Evolutionary conservation across 2,113 vertebrate genomes (phyloP), one percentile per base, ranked within the genome.

Genomic region (Phaetusa simplex): DNA sequence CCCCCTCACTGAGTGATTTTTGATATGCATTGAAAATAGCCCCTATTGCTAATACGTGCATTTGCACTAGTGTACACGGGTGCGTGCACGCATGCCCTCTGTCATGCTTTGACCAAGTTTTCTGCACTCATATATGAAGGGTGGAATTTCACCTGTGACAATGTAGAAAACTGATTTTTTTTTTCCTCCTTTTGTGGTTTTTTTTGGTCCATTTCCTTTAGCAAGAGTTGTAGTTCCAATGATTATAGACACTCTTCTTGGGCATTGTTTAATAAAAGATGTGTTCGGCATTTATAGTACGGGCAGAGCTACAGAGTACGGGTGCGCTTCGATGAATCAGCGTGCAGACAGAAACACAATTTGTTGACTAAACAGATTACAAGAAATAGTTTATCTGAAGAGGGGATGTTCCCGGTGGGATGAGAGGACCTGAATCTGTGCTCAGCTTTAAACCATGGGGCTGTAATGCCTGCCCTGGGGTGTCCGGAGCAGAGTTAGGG

Each of bases 91-190:
- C 13, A 2, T 89, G 65, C 38, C 49, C 30, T 83, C 50, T 69
- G 61, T 70, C 34, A 26, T 72, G 40, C n/a, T 71, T 84, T 9
- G 19, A 16, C 21, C 36, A 8, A 43, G 34, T 84, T 90, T 67
- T 72, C 45, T 30, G 5, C 43, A 2, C 7, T 53, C 6, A 0
- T 11, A 5, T 20, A 11, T 6, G 26, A 86, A 82, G n/a, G 24
- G 55, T 32, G 49, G 38, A 50, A 72, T 81, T 86, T 79, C 18
- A 30, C 30, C 26, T 34, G 16, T n/a, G 18, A n/a, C 24, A 61
- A 5, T 27, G 38, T 34, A 49, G 36, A 88, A 91, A 91, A 42
- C 2, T 3, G 34, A 29, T 29, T 23, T 24, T 53, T 49, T 45
- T 40, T 61, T 29, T 20, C 2, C 16, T 58, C 8, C 12, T 59